Evolutionary conservation across 1,140 invertebrate genomes (phyloP), one percentile per base, ranked within the genome.

Genomic region (Drosophila obscura): DNA sequence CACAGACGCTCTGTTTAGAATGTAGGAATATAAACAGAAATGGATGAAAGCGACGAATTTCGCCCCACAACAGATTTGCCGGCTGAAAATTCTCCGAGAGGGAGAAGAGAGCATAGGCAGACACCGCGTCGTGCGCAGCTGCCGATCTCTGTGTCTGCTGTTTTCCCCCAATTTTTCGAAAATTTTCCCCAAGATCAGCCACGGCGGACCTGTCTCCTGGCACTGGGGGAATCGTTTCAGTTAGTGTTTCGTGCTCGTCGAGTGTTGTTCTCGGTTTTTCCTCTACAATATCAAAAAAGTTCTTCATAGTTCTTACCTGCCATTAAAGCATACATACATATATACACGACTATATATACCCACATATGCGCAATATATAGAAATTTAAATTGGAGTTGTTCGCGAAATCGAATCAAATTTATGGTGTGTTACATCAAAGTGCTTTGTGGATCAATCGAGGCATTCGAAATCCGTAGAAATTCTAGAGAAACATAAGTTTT

Each of bases 161-260:
- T 39, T 43, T 56, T 28, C 48, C 52, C 52, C 44, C 46, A 16
- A 44, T 64, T 39, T 1, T 39, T 39, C 11, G 35, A 39, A 31
- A 50, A 57, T 57, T 63, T 73, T 52, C 49, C 46, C 52, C 28
- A 72, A 76, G 76, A 78, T 75, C 75, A 48, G 19, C 19, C 19
- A 35, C 61, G 61, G 53, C 26, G 52, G 48, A 57, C 51, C 13
- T 44, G 50, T 28, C 81, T 81, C 68, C 82, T 85, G 67, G 55
- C 60, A 26, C 7, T 68, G 58, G 57, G 48, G 50, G 4, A 31
- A 16, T n/a, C 41, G 50, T 71, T 90, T 91, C 88, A 91, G 90
- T 91, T 91, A 87, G 90, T 91, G 90, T 91, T 91, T 91, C 90
- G 90, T 91, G 83, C 90, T 91, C 90, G 90, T 91, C 90, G 90